These are phyloP conservation scores for Cephus spinipes DNA, from an alignment of 2,888 invertebrate genomes.

Conservation along the genomic window DNA sequence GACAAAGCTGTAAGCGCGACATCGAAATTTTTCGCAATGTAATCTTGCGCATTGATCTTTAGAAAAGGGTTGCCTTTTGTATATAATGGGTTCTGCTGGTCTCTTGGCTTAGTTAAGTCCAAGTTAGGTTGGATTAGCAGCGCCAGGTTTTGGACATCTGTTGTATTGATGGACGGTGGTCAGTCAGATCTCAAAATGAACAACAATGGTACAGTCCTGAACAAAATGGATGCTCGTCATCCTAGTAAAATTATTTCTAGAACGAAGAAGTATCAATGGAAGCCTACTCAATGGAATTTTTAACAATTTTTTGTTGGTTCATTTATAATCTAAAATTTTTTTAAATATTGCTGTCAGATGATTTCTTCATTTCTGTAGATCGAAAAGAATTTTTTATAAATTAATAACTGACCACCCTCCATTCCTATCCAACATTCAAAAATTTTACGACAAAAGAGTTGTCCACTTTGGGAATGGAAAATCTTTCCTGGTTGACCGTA, in stretches of 20 bases:
- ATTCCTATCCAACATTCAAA: not conserved
- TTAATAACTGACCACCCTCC: not conserved
- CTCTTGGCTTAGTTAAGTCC: constrained; percentile 58
- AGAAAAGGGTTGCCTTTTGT: constrained; percentile 59
- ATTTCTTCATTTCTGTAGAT: not conserved
- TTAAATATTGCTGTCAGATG: not conserved
- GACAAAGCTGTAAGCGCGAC: constrained; percentile 30
- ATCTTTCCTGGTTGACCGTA: constrained; percentile 10
- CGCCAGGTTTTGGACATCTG: constrained; percentile 60
- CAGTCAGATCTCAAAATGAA: constrained; percentile 60
- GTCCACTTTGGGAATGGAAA: constrained; percentile 33
- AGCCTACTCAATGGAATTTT: not conserved
- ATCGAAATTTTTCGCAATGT: constrained; percentile 61
- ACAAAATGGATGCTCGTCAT: constrained; percentile 16
- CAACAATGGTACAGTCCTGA: constrained; percentile 54
- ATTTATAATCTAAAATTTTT: not conserved
- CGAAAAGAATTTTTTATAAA: not conserved
- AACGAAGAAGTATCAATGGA: not conserved
- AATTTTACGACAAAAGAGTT: constrained; percentile 31
- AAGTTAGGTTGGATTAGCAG: constrained; percentile 63
- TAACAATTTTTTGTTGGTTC: not conserved
- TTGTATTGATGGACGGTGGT: constrained; percentile 62
- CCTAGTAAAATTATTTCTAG: not conserved
- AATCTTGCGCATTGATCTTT: constrained; percentile 65
- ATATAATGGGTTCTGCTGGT: constrained; percentile 62